Evolutionary conservation across 1,140 invertebrate species (phyloP).

Genomic region (Hypsibius dujardini): DNA sequence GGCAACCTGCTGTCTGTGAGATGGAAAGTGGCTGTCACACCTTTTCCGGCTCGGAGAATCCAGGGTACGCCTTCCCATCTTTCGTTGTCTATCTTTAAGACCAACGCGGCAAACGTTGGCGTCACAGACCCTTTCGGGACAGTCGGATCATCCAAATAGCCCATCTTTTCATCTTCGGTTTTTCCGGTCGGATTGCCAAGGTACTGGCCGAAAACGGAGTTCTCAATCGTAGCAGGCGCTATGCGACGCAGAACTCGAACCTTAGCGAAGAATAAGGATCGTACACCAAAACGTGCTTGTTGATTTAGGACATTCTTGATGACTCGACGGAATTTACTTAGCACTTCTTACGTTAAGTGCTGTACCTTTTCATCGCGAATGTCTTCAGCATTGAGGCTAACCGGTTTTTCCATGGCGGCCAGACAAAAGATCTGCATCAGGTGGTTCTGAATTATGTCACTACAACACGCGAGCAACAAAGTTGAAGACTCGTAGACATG

Average conservation of each 20-base stretch:
- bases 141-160: slow-evolving; percentile 86
- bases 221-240: slow-evolving; percentile 49
- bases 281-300: no score
- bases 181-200: slow-evolving; percentile 64
- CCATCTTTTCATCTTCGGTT: slow-evolving; percentile 48
- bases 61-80: slow-evolving; percentile 98
- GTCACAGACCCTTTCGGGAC: slow-evolving; percentile 74
- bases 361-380: slow-evolving; percentile 82
- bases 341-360: no score
- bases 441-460: slow-evolving; percentile 98
- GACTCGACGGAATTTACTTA: no score
- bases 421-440: slow-evolving; percentile 86
- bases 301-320: no score
- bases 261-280: slow-evolving; percentile 30
- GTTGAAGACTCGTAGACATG: no score
- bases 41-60: slow-evolving; percentile 89
- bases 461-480: slow-evolving; percentile 23
- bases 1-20: no score
- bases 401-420: slow-evolving; percentile 96
- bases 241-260: slow-evolving; percentile 86
- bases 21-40: slow-evolving; percentile 31
- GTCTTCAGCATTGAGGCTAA: slow-evolving; percentile 78
- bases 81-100: slow-evolving; percentile 82
- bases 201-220: slow-evolving; percentile 91
- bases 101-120: slow-evolving; percentile 78